Evolutionary conservation across 2,797 vertebrate genomes (phyloP).

Genomic region (Taeniopygia guttata): DNA sequence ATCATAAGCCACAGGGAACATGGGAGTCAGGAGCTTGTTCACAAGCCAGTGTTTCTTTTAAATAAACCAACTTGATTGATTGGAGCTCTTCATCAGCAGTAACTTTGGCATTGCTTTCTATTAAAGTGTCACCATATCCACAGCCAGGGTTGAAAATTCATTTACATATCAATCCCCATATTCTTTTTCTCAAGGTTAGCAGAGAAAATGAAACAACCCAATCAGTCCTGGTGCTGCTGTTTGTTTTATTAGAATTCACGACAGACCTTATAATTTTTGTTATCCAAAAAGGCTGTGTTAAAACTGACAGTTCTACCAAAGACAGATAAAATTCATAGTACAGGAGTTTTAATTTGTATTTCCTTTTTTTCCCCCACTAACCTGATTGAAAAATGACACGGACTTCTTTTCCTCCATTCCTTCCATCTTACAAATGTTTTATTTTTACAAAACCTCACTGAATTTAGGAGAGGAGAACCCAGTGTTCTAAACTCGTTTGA

Average conservation of each 20-base stretch:
- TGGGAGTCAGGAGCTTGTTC: not conserved
- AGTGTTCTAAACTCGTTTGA: fast-evolving
- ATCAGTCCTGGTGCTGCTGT: not conserved
- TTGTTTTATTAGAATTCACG: slow-evolving; percentile 28
- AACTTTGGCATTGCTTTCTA: not conserved
- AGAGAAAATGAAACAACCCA: not conserved
- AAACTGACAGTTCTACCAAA: not conserved
- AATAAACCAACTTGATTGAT: not conserved
- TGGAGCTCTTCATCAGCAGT: not conserved
- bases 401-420: not conserved
- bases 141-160: not conserved
- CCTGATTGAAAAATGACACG: not conserved
- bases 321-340: not conserved
- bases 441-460: not conserved
- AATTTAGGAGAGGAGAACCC: not conserved
- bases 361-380: not conserved
- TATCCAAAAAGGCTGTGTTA: not conserved
- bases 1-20: not conserved
- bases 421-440: not conserved
- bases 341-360: not conserved
- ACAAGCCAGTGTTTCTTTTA: not conserved
- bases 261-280: not conserved
- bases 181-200: not conserved
- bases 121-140: not conserved
- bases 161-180: not conserved